Evolutionary conservation across 2,113 vertebrate species (phyloP), one percentile per base, ranked within the genome.

Genomic region (Tilapia sparmanii): DNA sequence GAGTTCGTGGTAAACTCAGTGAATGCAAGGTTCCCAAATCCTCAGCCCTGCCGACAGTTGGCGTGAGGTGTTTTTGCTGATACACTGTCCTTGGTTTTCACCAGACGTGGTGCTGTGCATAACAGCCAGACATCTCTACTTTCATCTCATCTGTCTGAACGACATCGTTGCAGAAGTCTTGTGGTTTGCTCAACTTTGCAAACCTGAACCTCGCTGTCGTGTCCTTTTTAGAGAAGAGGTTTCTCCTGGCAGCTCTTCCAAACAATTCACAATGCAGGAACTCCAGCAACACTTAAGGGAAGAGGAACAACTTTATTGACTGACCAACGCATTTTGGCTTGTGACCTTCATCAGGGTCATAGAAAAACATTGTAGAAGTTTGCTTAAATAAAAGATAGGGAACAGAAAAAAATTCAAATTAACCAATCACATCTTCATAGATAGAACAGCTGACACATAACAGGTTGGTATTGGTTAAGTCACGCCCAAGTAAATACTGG

Each of bases 301-400:
- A 42, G 40, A 42, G 40, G 40, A 42, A 42, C 40, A 42, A 42
- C 40, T 13, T 12, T 42, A 13, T 24, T 24, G 53, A 55, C 13
- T 24, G 1, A 55, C 1, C 54, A 55, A 55, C 0, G 2, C 2
- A 15, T 55, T 55, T 55, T 0, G 1, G 54, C 22, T 26, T 55
- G 54, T 55, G 54, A 26, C 54, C 22, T 26, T 55, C 22, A 26
- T 55, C 54, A 26, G 7, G 12, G 12, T 26, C 54, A 55, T 26
- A 55, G 12, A 15, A 55, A 55, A 55, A 55, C 12, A 26, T 55
- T 55, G 22, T 8, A 26, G 22, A 55, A 55, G 2, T 26, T 1
- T 55, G 12, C 54, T 55, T 26, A 26, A 55, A 55, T 55, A 55
- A 15, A 55, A 55, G 2, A 55, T 22, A 26, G 1, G 2, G 11